Conservation (phyloP, 2,113 vertebrate species). For the Sminthopsis crassicaudata region DNA sequence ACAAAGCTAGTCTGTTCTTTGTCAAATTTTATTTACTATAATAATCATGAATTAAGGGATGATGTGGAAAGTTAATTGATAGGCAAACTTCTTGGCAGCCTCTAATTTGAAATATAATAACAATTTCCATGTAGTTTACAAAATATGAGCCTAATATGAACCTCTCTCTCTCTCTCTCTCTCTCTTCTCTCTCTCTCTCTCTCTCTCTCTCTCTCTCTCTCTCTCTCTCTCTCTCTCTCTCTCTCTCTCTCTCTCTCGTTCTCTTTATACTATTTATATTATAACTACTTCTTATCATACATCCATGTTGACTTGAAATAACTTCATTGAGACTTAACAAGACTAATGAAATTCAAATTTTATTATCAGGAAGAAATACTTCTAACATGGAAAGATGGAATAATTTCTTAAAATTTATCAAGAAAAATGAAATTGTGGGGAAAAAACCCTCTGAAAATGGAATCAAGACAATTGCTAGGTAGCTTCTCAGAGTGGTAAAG, state of each 20-base stretch:
- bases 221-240: too few relatives aligned
- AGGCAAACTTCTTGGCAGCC: constrained; percentile 54
- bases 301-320: constrained; percentile 42
- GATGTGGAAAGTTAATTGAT: constrained; percentile 51
- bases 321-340: constrained; percentile 52
- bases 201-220: too few relatives aligned
- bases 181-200: too few relatives aligned
- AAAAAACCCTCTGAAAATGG: constrained; percentile 26
- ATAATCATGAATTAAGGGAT: constrained; percentile 12
- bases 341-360: constrained; percentile 53
- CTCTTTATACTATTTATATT: not conserved
- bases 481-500: constrained; percentile 37
- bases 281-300: constrained; percentile 37
- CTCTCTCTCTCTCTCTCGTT: too few relatives aligned
- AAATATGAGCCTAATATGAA: not conserved
- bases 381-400: constrained; percentile 43
- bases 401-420: constrained; percentile 39
- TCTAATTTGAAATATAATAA: constrained; percentile 31
- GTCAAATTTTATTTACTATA: constrained; percentile 27
- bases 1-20: constrained; percentile 40
- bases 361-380: constrained; percentile 62
- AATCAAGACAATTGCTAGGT: too few relatives aligned
- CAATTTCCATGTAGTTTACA: constrained; percentile 32
- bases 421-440: constrained; percentile 1
- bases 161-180: not conserved